Base-by-base conservation (phyloP, 2,888 invertebrate species). In the Drosophila mercatorum region DNA sequence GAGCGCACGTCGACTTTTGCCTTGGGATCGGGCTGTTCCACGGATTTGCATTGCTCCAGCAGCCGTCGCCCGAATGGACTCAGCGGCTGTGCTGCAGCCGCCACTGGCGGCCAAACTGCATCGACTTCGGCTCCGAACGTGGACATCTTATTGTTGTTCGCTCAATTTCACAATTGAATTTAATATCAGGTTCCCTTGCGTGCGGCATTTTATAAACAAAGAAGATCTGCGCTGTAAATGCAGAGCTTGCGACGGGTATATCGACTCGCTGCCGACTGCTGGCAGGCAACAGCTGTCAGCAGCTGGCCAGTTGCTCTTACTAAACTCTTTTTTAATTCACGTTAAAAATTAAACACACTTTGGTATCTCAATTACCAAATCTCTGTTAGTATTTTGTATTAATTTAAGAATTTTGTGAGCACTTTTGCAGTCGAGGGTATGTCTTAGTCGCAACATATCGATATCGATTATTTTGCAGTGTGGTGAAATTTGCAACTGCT, bases 41-140 rank as follows among this genome's bases (percentile, higher is more conserved):
- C 17, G 6, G 59, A 36, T 70, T 68, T 72, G 70, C 91, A 92
- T 70, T 88, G 68, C 31, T 75, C 41, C 36, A 92, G 44, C 28
- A 90, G 57, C 26, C 77, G 71, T 3, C 67, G 74, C 0, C 88
- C 90, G 66, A 88, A 92, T 34, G 84, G 68, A 0, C 63, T 83
- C 10, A 87, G n/a, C 22, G 57, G 12, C 36, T 51, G 52, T 3
- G n/a, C 5, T 0, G 8, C 8, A 10, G 38, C 63, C n/a, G 66
- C 40, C 36, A 62, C 14, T 14, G 64, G 6, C 2, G 88, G 83
- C 88, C 88, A 83, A 52, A 84, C 56, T 5, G 66, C 70, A 41
- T 80, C 81, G 46, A 92, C 92, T 47, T 91, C 83, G 5, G 71
- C 56, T 5, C 92, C 92, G 67, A 91, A 92, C 44, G 72, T 78